Base-by-base conservation (phyloP, 2,797 vertebrate genomes). In the Erpetoichthys calabaricus region DNA sequence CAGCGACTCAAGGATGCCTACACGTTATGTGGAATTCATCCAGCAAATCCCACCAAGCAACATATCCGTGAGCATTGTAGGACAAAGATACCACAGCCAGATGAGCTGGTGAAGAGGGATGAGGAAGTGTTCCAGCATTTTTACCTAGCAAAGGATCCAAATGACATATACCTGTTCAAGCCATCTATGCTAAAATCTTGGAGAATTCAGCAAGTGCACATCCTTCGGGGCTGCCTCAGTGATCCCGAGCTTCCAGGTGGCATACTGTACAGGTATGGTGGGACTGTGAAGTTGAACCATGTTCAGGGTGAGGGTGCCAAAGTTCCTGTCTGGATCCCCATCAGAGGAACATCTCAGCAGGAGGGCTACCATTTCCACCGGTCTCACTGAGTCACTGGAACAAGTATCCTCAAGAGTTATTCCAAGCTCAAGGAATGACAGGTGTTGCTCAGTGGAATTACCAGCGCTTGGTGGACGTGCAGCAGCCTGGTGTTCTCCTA, bases 321-420 rank as follows among this genome's bases (percentile, higher is more conserved):
- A 44, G 44, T 55, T 8, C 54, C 54, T 55, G 43, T 55, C 42
- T 45, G 45, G 45, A 55, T 55, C 45, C 43, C 44, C 44, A 55
- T 8, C 25, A 25, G 25, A 25, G 25, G 25, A 25, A 25, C 25
- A 25, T 25, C 25, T 25, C 25, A 25, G 25, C 25, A 25, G 25
- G 25, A 25, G 25, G 25, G 25, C 25, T 25, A 25, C 25, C 25
- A 25, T 25, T 25, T 25, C 25, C 25, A 25, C 25, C 25, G 25
- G 25, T 25, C 25, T 2, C 25, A 25, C 25, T 25, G 25, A 25
- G 25, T 25, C 25, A 25, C 25, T 25, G 25, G 25, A 25, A 25
- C 25, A 25, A 25, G 25, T 25, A 25, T 25, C 25, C 25, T 1
- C 25, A n/a, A 25, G 25, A 25, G 25, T 25, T 25, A 25, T 25